Evolutionary conservation across 2,797 vertebrate species (phyloP), one percentile per base, ranked within the genome.

Genomic region (Netta rufina): DNA sequence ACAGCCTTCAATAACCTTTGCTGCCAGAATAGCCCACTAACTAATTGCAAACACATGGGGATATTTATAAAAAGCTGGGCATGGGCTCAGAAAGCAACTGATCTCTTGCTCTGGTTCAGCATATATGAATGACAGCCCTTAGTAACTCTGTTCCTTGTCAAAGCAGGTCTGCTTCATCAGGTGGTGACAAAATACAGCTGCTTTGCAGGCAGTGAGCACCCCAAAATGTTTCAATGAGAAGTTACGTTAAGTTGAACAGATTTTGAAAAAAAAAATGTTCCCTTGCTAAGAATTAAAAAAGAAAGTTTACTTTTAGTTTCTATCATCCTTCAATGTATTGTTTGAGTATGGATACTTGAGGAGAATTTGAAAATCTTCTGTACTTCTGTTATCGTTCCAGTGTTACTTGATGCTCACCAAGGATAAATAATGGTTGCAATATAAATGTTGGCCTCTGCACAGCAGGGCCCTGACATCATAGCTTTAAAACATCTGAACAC

Each of bases 41-140:
- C 92, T 96, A 97, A 97, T 97, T 97, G 76, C 89, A 96, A 96
- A 96, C 97, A 97, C 69, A 96, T 96, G 96, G 94, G 72, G 96
- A 78, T 96, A 96, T 93, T 97, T 97, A 92, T 90, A 86, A 89
- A 90, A 71, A 95, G 57, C 45, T 66, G 83, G 77, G 47, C 79
- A 91, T 47, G 58, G 82, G 57, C 92, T 94, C 70, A 67, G 64
- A 96, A 95, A 90, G 60, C 64, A 74, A 94, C 87, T 85, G 90
- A 90, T 96, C 91, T 90, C 89, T 62, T 91, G 83, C 85, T 96
- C 78, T 87, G 47, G 89, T 94, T 83, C 80, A 90, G 66, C 54
- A 36, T 95, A 32, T 78, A 80, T 91, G 91, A 95, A 79, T 90
- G 92, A 95, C 93, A 96, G 38, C 54, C 54, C 70, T 92, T 89